phyloP scores from a whole-genome alignment of 2,797 vertebrate species.

The Melanotaenia boesemani region DNA sequence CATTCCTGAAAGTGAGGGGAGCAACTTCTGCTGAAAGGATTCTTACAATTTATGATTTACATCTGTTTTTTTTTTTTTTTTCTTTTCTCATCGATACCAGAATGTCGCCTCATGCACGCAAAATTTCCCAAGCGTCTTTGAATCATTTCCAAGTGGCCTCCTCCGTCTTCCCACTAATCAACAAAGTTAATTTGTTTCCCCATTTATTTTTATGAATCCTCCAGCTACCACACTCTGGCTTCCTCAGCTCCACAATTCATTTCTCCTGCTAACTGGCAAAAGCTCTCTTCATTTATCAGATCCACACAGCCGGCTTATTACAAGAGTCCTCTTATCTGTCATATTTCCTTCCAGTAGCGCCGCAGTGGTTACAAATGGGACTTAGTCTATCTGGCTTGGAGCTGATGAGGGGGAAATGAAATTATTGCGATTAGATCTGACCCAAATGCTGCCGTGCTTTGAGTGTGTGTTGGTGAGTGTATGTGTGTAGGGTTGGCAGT shows the following conservation, averaged over 20 bases:
- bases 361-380: slow-evolving; percentile 79
- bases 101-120: slow-evolving; percentile 19
- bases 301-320: slow-evolving; percentile 79
- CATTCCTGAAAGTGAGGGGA: slow-evolving; percentile 36
- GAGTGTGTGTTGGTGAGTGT: slow-evolving; percentile 41
- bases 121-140: slow-evolving; percentile 73
- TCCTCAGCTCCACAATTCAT: slow-evolving; percentile 63
- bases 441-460: slow-evolving; percentile 76
- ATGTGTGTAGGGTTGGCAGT: slow-evolving; percentile 5
- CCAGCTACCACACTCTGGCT: slow-evolving; percentile 57
- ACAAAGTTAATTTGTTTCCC: slow-evolving; percentile 79
- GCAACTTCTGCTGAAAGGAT: slow-evolving; percentile 46
- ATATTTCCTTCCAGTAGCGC: slow-evolving; percentile 78
- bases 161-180: slow-evolving; percentile 76
- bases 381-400: slow-evolving; percentile 78
- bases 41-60: slow-evolving; percentile 59
- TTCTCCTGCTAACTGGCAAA: slow-evolving; percentile 73
- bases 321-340: slow-evolving; percentile 81
- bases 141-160: slow-evolving; percentile 70
- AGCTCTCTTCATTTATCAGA: slow-evolving; percentile 80
- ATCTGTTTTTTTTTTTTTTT: slow-evolving; percentile 50
- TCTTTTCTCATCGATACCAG: slow-evolving; percentile 44
- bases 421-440: slow-evolving; percentile 83
- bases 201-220: slow-evolving; percentile 69
- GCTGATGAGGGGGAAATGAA: slow-evolving; percentile 83